A percentile compares a stretch with the other conserved stretches of the same genome.
These are phyloP conservation scores for Frieseomelitta varia DNA, from an alignment of 1,140 invertebrate species.

Conservation along the genomic window DNA sequence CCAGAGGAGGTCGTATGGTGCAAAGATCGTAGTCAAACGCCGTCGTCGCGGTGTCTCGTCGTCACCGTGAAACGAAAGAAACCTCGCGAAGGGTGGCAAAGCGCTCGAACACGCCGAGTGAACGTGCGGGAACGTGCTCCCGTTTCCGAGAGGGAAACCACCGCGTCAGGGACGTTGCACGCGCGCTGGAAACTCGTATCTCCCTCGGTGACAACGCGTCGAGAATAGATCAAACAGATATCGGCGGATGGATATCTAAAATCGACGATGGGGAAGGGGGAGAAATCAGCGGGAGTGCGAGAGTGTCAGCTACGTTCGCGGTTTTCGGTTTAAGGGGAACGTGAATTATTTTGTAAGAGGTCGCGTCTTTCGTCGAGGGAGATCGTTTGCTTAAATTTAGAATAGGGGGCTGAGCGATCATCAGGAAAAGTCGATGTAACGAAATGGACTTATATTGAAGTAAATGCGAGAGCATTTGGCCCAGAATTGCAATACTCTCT, in stretches of 20 bases:
- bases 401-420: no score
- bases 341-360: neutral
- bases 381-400: neutral
- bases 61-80: neutral
- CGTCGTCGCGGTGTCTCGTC: neutral
- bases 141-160: neutral
- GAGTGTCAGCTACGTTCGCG: no score
- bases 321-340: no score
- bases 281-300: neutral
- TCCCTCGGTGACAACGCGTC: neutral
- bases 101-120: neutral
- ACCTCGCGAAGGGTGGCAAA: neutral
- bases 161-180: neutral
- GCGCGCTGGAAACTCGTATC: neutral
- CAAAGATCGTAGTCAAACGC: constrained; percentile 1
- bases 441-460: no score
- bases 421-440: no score
- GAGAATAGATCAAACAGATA: neutral
- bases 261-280: neutral
- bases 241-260: neutral
- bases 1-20: neutral
- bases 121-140: neutral
- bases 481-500: no score
- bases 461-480: no score
- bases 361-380: neutral